Base-by-base conservation (phyloP, 2,113 vertebrate genomes). In the Xiphophorus couchianus region DNA sequence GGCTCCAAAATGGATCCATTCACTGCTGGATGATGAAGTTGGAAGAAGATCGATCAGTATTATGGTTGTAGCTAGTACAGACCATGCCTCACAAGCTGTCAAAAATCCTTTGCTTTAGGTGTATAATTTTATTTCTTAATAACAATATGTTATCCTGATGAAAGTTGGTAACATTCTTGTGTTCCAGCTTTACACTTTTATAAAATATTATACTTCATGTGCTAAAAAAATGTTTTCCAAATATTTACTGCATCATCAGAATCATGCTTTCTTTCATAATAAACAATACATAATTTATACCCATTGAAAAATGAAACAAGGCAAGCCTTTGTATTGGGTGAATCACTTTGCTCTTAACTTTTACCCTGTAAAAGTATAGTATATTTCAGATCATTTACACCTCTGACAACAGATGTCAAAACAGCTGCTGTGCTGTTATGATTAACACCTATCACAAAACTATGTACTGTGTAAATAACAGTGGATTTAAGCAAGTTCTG, bases 321-420 rank as follows among this genome's bases (percentile, higher is more conserved):
- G 64, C 25, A 19, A 35, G 4, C 31, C 25, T 25, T 5, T 48
- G 10, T 6, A 69, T 44, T 73, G 48, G 54, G 17, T 9, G 62
- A n/a, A 85, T 35, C 54, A 66, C 35, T 61, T 22, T 66, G 74
- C 35, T 62, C 61, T 62, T 61, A 28, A 62, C 63, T 83, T 82
- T 65, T 37, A 60, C 58, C 71, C 33, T 60, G n/a, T n/a, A 58
- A n/a, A 48, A 35, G 0, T 1, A 60, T 13, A 11, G 11, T 33
- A 30, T 12, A 19, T 79, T 81, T 69, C 81, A 66, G 78, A 33
- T 60, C 78, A 84, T 74, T 83, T 76, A 44, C 74, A 79, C 76
- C 70, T 33, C 75, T 75, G 73, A 80, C 44, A 77, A 66, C 74
- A 74, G 62, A 64, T 78, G 33, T 69, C 66, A 81, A 86, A 81